These are phyloP conservation scores for Zeuzera pyrina DNA, from an alignment of 2,888 invertebrate species.

Conservation along the genomic window DNA sequence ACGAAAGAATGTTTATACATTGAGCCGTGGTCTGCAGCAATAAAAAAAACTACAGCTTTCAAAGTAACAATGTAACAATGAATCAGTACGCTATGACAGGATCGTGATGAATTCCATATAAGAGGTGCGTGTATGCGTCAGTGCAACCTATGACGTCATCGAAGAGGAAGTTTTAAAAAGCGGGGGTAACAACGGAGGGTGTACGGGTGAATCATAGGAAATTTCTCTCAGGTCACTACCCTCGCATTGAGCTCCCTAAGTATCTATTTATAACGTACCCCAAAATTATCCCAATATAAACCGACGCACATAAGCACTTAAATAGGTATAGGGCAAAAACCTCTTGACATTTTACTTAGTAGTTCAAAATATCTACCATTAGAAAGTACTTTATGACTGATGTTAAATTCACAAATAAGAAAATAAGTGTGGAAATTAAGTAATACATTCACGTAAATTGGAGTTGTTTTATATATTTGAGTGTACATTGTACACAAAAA, in stretches of 20 bases:
- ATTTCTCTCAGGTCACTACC: slow-evolving; percentile 56
- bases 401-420: too few species aligned
- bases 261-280: slow-evolving; percentile 47
- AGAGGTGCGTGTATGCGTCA: slow-evolving; percentile 35
- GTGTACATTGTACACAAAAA: slow-evolving; percentile 21
- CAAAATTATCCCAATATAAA: slow-evolving; percentile 27
- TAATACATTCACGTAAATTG: too few species aligned
- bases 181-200: slow-evolving; percentile 54
- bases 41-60: slow-evolving; percentile 33
- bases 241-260: slow-evolving; percentile 34
- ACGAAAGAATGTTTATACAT: too few species aligned
- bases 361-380: too few species aligned
- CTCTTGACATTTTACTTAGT: too few species aligned
- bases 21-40: slow-evolving; percentile 20
- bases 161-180: slow-evolving; percentile 39
- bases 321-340: too few species aligned
- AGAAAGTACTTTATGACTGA: too few species aligned
- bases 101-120: slow-evolving; percentile 43
- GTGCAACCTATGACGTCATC: slow-evolving; percentile 58
- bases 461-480: background rate
- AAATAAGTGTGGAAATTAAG: too few species aligned
- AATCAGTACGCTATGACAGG: slow-evolving; percentile 45
- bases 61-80: slow-evolving; percentile 34
- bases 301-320: slow-evolving; percentile 16
- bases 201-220: slow-evolving; percentile 66